A percentile compares a stretch with the other conserved stretches of the same genome.
phyloP scores from a whole-genome alignment of 2,113 vertebrate genomes.

The Crocuta crocuta region DNA sequence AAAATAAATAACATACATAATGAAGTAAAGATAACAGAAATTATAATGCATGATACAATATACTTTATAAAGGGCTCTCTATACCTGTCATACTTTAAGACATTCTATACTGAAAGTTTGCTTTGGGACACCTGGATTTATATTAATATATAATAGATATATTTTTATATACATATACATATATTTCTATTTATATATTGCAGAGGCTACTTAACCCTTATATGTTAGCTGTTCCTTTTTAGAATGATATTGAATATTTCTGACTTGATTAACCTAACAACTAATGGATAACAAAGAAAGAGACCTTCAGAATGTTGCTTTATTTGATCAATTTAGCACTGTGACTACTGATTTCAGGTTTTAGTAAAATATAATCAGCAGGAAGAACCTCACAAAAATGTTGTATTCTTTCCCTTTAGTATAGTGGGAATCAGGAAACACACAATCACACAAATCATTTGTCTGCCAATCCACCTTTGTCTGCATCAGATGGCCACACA shows the following conservation, averaged over 20 bases:
- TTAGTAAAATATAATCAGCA: not conserved
- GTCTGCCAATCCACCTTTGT: not conserved
- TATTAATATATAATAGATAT: no score
- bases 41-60: not conserved
- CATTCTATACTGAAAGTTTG: not conserved
- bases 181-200: no score
- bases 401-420: slow-evolving; percentile 68
- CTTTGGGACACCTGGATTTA: not conserved
- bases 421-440: slow-evolving; percentile 62
- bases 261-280: not conserved
- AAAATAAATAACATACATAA: not conserved
- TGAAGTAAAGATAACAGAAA: slow-evolving; percentile 28
- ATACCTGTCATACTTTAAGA: not conserved
- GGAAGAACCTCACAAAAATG: slow-evolving; percentile 21
- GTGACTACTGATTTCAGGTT: not conserved
- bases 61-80: not conserved
- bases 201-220: not conserved
- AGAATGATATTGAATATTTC: not conserved
- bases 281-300: not conserved
- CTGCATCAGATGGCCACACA: not conserved
- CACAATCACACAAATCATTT: slow-evolving; percentile 2
- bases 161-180: no score
- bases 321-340: not conserved
- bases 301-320: not conserved
- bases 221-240: not conserved